Evolutionary conservation across 2,888 invertebrate genomes (phyloP).

Genomic region (Frankliniella fusca): DNA sequence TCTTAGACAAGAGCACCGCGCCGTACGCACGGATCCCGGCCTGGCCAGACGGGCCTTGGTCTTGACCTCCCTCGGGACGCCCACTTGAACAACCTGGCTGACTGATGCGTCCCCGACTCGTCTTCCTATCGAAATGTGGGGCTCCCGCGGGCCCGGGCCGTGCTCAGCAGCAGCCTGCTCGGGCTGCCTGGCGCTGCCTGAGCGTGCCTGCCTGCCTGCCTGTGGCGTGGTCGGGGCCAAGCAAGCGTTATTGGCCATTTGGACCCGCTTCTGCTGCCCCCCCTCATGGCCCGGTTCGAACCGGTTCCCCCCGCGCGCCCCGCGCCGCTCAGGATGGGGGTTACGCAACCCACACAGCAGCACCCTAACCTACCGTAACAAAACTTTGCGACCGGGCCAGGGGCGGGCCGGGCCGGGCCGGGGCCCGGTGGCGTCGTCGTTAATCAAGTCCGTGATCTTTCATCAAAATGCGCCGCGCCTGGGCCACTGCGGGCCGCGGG

Average conservation of each 20-base stretch:
- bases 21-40: no score
- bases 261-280: not conserved
- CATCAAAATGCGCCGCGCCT: not conserved
- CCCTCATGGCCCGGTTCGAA: not conserved
- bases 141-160: not conserved
- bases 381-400: not conserved
- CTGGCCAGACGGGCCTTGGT: not conserved
- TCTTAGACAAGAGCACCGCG: not conserved
- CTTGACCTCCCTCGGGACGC: not conserved
- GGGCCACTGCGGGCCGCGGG: not conserved
- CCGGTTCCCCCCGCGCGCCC: not conserved
- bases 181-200: no score
- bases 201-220: not conserved
- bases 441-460: not conserved
- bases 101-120: not conserved
- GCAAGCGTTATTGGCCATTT: not conserved
- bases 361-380: slow-evolving; percentile 8
- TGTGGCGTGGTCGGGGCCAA: no score
- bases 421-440: not conserved
- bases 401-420: no score
- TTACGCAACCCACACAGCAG: not conserved
- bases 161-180: no score
- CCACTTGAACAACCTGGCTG: no score
- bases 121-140: not conserved
- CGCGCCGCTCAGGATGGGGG: not conserved